A percentile compares a stretch with the other conserved stretches of the same genome.
These are phyloP conservation scores for Strigamia crassipes DNA, from an alignment of 2,888 invertebrate genomes.

Conservation along the genomic window DNA sequence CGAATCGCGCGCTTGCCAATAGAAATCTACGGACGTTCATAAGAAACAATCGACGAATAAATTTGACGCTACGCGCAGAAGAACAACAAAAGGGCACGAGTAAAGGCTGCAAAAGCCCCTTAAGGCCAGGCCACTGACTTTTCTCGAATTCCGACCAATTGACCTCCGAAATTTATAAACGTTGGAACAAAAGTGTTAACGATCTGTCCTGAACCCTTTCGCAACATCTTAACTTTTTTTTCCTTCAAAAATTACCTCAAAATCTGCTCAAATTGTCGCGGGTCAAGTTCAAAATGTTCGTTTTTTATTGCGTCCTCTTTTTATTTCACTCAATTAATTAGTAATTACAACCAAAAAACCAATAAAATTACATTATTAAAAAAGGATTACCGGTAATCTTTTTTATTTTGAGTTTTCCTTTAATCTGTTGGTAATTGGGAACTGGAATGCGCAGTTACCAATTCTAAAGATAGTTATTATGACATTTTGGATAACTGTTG, in stretches of 20 bases:
- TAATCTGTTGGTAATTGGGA: not conserved
- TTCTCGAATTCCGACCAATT: not conserved
- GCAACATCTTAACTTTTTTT: not conserved
- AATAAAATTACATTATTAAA: not conserved
- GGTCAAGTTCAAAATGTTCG: not conserved
- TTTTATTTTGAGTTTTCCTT: no score
- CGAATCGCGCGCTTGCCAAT: not conserved
- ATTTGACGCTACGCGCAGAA: not conserved
- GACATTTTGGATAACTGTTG: not conserved
- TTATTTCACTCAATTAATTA: not conserved
- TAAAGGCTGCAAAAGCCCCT: not conserved
- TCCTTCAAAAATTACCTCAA: no score
- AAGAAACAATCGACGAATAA: not conserved
- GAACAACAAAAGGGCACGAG: not conserved
- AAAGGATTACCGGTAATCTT: no score
- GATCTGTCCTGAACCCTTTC: not conserved
- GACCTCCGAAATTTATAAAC: not conserved
- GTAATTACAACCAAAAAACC: not conserved
- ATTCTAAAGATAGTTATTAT: not conserved
- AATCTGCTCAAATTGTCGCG: not conserved
- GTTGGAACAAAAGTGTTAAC: not conserved
- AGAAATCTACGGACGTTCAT: not conserved
- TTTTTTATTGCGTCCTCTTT: not conserved
- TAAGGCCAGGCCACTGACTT: conserved; percentile 37
- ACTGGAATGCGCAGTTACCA: not conserved